Percentiles rank a stretch among this genome's conserved stretches.
Evolutionary conservation across 2,888 invertebrate species (phyloP).

Genomic region (Pseudoips prasinana): DNA sequence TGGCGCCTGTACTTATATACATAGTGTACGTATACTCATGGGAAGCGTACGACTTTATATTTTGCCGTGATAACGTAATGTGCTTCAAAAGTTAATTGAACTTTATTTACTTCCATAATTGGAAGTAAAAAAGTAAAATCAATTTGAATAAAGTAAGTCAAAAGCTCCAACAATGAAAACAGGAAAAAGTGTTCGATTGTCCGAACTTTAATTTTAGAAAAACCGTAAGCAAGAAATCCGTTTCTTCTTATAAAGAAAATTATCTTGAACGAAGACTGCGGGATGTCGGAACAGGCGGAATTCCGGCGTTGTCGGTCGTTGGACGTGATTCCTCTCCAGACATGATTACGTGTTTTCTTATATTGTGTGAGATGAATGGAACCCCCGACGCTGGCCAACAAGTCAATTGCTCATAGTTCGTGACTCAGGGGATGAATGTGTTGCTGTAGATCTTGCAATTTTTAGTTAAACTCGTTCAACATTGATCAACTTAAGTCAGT

Average conservation of each 20-base stretch:
- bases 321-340: constrained; percentile 72
- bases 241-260: constrained; percentile 57
- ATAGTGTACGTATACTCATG: no score
- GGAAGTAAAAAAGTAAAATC: no score
- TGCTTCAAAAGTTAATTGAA: no score
- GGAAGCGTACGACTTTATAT: no score
- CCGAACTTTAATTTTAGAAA: constrained; percentile 47
- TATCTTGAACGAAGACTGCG: constrained; percentile 51
- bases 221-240: constrained; percentile 42
- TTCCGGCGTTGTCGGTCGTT: constrained; percentile 72
- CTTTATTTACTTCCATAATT: no score
- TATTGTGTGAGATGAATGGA: constrained; percentile 69
- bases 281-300: constrained; percentile 62
- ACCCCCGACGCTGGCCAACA: constrained; percentile 48
- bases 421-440: constrained; percentile 41
- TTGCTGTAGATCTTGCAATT: constrained; percentile 23
- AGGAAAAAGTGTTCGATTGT: constrained; percentile 32
- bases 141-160: no score
- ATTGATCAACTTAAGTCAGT: constrained; percentile 7
- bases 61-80: no score
- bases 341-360: constrained; percentile 76
- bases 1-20: no score
- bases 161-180: no score
- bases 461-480: constrained; percentile 18
- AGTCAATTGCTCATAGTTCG: constrained; percentile 63